Evolutionary conservation across 2,888 invertebrate genomes (phyloP).

Genomic region (Microdon myrmicae): DNA sequence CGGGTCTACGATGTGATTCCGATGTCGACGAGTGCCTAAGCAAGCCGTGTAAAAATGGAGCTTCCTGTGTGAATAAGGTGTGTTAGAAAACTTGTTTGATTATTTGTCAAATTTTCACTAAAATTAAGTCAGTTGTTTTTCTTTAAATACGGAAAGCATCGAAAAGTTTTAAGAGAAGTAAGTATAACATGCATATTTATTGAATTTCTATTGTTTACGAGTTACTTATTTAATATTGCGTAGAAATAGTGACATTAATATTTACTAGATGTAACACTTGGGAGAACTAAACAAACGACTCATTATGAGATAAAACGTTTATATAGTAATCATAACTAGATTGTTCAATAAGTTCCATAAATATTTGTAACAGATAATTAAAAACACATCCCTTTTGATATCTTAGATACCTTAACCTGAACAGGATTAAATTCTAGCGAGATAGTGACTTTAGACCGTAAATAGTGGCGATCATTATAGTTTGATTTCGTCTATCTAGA

Average conservation of each 20-base stretch:
- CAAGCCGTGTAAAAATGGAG: slow-evolving; percentile 84
- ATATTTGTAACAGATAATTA: not conserved
- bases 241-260: no score
- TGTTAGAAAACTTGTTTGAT: slow-evolving; percentile 34
- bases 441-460: no score
- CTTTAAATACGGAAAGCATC: slow-evolving; percentile 67
- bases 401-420: no score
- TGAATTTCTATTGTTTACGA: not conserved
- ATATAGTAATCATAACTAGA: not conserved
- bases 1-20: slow-evolving; percentile 83
- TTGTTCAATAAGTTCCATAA: not conserved
- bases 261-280: no score
- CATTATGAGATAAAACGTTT: not conserved
- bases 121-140: slow-evolving; percentile 65
- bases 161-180: slow-evolving; percentile 65
- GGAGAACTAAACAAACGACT: no score
- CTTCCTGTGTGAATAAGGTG: slow-evolving; percentile 80
- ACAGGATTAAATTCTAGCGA: no score
- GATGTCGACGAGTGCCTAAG: slow-evolving; percentile 90
- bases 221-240: no score
- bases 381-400: not conserved
- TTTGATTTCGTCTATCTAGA: no score
- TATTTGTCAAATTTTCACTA: slow-evolving; percentile 54
- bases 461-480: no score
- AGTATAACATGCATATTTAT: slow-evolving; percentile 55